Percentiles rank a stretch among this genome's conserved stretches.
Conservation (phyloP, 2,888 invertebrate species). For the Anaspis maculata region DNA sequence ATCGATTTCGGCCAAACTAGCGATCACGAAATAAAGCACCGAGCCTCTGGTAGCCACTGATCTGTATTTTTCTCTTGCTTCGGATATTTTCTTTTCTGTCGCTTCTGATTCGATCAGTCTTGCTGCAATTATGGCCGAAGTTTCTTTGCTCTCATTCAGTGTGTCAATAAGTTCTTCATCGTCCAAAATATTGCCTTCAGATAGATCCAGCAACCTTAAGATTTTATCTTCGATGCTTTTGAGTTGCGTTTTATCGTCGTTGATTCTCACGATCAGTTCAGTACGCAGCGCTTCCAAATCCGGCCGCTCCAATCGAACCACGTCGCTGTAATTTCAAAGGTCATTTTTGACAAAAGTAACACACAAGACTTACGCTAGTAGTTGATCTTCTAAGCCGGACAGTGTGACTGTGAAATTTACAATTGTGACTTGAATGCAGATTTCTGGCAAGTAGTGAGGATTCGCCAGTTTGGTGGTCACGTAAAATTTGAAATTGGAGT, state of each 20-base stretch:
- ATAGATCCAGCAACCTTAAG: slow-evolving; percentile 68
- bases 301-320: slow-evolving; percentile 84
- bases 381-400: slow-evolving; percentile 83
- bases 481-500: slow-evolving; percentile 75
- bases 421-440: slow-evolving; percentile 85
- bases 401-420: slow-evolving; percentile 90
- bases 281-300: slow-evolving; percentile 76
- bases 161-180: slow-evolving; percentile 90
- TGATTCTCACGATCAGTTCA: slow-evolving; percentile 76
- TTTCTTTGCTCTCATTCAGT: slow-evolving; percentile 85
- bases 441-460: slow-evolving; percentile 89
- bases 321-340: slow-evolving; percentile 59
- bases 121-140: slow-evolving; percentile 83
- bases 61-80: slow-evolving; percentile 79
- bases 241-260: slow-evolving; percentile 74
- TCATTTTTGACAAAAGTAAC: slow-evolving; percentile 1
- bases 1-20: slow-evolving; percentile 81
- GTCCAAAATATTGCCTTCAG: slow-evolving; percentile 85
- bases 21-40: slow-evolving; percentile 84
- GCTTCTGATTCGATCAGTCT: slow-evolving; percentile 79
- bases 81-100: slow-evolving; percentile 77
- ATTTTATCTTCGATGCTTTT: slow-evolving; percentile 87
- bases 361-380: slow-evolving; percentile 65
- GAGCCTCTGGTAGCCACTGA: slow-evolving; percentile 82
- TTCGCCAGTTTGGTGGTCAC: slow-evolving; percentile 88